phyloP scores from a whole-genome alignment of 1,140 invertebrate species.

The Elymnias hypermnestra region DNA sequence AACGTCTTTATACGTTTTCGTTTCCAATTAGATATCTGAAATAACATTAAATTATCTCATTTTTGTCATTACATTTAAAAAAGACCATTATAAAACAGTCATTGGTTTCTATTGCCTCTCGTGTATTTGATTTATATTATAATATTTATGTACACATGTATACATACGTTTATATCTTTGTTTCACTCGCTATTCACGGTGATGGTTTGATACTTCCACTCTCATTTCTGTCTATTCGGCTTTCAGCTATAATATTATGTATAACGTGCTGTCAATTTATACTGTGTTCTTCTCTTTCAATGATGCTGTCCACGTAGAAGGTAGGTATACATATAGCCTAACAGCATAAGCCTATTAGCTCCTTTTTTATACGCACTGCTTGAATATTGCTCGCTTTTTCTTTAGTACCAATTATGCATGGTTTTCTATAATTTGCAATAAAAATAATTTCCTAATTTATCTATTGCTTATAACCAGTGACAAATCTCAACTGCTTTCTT shows the following conservation, averaged over 20 bases:
- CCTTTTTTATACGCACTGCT: constrained; percentile 30
- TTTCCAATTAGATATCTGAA: no score
- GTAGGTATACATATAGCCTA: constrained; percentile 50
- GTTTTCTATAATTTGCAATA: no score
- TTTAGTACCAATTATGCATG: constrained; percentile 10
- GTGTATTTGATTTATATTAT: no score
- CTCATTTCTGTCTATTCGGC: constrained; percentile 28
- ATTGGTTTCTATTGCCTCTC: constrained; percentile 1
- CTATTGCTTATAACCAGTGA: no score
- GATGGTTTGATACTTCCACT: constrained; percentile 69
- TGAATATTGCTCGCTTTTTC: constrained; percentile 24
- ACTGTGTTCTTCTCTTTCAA: constrained; percentile 31
- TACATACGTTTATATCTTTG: neutral
- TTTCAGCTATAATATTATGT: constrained; percentile 16
- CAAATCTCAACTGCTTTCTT: no score
- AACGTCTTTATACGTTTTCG: no score
- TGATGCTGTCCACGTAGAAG: constrained; percentile 42
- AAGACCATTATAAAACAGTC: no score
- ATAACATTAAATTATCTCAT: no score
- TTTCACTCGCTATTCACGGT: constrained; percentile 53
- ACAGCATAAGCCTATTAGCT: constrained; percentile 17
- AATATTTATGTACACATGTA: constrained; percentile 1
- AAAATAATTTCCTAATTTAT: no score
- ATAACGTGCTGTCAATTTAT: constrained; percentile 28
- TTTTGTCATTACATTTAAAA: no score